Conservation (phyloP, 1,140 invertebrate species). For the Microplitis mediator region DNA sequence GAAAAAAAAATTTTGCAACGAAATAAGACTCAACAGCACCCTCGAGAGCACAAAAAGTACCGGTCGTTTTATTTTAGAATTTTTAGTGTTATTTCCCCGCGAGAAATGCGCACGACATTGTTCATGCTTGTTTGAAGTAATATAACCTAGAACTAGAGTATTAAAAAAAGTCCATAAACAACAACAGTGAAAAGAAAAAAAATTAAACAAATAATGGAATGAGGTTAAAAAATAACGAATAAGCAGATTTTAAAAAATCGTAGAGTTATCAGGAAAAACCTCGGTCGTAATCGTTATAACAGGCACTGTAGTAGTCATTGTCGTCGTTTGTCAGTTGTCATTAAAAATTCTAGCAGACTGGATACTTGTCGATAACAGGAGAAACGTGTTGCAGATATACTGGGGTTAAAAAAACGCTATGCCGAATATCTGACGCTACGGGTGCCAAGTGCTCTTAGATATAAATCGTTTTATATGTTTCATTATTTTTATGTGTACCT, state of each 20-base stretch:
- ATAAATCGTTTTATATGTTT: not conserved
- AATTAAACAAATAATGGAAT: not conserved
- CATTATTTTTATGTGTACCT: too few relatives aligned
- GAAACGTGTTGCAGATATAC: not conserved
- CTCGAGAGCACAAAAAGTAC: not conserved
- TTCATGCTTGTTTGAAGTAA: not conserved
- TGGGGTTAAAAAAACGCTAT: not conserved
- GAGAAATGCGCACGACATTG: not conserved
- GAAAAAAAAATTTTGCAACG: not conserved
- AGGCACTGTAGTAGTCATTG: too few relatives aligned
- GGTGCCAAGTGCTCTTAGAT: not conserved
- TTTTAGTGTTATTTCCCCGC: not conserved
- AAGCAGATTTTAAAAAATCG: too few relatives aligned
- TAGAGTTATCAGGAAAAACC: too few relatives aligned
- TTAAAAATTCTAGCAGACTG: not conserved
- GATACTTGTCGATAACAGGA: not conserved
- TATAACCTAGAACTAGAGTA: not conserved
- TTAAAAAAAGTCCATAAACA: not conserved
- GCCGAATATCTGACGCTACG: not conserved
- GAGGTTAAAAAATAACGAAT: not conserved
- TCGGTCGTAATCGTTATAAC: too few relatives aligned
- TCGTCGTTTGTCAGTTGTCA: not conserved
- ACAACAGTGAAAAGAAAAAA: not conserved
- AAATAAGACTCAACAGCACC: not conserved
- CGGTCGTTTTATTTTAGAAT: not conserved